These are phyloP conservation scores for Lagocephalus sceleratus DNA, from an alignment of 2,797 vertebrate species.

Conservation along the genomic window DNA sequence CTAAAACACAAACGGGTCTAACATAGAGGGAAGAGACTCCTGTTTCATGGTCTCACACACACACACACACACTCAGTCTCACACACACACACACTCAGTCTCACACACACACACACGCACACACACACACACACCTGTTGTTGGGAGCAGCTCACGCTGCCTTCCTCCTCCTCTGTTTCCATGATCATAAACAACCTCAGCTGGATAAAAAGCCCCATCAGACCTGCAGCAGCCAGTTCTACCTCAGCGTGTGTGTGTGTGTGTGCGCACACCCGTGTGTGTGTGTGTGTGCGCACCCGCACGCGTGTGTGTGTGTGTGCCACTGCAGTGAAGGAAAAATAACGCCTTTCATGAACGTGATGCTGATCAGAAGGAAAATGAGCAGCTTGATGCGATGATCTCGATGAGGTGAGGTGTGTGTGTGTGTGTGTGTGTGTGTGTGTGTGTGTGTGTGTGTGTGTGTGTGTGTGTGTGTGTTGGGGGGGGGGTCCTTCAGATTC, in stretches of 20 bases:
- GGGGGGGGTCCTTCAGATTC: slow-evolving; percentile 6
- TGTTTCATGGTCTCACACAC: neutral
- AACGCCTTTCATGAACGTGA: slow-evolving; percentile 35
- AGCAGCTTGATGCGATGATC: slow-evolving; percentile 19
- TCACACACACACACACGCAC: slow-evolving; percentile 8
- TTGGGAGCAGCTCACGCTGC: slow-evolving; percentile 6
- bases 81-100: neutral
- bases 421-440: no score
- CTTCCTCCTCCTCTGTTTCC: slow-evolving; percentile 35
- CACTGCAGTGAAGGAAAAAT: slow-evolving; percentile 38
- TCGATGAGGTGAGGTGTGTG: no score
- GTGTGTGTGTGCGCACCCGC: slow-evolving; percentile 10
- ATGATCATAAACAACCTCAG: slow-evolving; percentile 51
- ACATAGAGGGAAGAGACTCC: neutral
- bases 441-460: no score
- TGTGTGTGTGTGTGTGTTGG: no score
- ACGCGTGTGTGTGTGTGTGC: slow-evolving; percentile 22
- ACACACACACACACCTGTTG: slow-evolving; percentile 26
- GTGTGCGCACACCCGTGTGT: slow-evolving; percentile 22
- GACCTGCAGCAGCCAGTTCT: slow-evolving; percentile 35
- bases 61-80: slow-evolving; percentile 12
- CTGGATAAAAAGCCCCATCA: slow-evolving; percentile 43
- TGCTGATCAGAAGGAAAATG: slow-evolving; percentile 28
- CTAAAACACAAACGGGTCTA: neutral
- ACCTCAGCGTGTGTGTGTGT: slow-evolving; percentile 25